Conservation (phyloP, 2,797 vertebrate genomes). For the Peromyscus aztecus region DNA sequence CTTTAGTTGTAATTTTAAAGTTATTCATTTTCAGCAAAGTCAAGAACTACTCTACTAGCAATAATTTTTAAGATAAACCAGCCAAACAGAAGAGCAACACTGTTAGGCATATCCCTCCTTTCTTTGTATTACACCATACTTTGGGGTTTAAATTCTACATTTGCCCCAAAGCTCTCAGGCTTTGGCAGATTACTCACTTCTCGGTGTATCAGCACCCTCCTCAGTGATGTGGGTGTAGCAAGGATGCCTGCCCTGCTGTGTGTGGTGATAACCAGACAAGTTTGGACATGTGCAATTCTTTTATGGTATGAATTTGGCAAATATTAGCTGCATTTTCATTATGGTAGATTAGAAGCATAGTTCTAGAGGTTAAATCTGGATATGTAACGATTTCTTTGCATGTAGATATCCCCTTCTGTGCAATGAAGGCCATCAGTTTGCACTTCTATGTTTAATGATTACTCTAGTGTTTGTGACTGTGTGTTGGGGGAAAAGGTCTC, state of each 20-base stretch:
- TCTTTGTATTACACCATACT: neutral
- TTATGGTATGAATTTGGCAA: neutral
- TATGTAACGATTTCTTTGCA: constrained; percentile 76
- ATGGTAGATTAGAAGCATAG: constrained; percentile 68
- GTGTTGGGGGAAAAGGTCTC: constrained; percentile 39
- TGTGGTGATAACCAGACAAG: neutral
- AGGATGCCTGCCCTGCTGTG: neutral
- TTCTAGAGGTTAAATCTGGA: constrained; percentile 80
- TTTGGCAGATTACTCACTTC: constrained; percentile 2
- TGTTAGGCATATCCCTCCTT: constrained; percentile 11
- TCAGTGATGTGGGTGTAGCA: neutral
- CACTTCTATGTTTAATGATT: constrained; percentile 85
- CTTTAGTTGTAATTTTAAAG: constrained; percentile 79
- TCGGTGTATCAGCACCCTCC: neutral
- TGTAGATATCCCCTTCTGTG: constrained; percentile 35
- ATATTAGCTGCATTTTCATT: neutral
- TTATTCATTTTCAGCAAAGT: constrained; percentile 71
- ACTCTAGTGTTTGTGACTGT: neutral
- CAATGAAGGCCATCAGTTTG: constrained; percentile 83
- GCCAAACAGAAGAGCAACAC: neutral
- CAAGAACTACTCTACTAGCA: neutral
- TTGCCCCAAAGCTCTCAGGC: neutral
- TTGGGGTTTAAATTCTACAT: neutral
- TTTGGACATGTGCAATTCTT: neutral
- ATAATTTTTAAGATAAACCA: constrained; percentile 73